Evolutionary conservation across 2,888 invertebrate genomes (phyloP), one percentile per base, ranked within the genome.

Genomic region (Polyommatus icarus): DNA sequence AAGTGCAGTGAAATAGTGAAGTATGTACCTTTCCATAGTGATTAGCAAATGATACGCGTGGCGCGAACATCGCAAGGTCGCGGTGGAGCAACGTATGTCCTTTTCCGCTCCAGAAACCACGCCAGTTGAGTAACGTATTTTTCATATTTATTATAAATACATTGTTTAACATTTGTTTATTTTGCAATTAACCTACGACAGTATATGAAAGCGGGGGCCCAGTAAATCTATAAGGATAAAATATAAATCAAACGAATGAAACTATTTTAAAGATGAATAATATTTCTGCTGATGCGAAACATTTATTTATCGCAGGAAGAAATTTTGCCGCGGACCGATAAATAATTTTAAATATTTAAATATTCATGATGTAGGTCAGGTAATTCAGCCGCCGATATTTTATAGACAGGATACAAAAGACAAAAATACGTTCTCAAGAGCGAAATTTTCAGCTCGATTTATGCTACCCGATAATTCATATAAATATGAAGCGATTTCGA

Each of bases 51-150:
- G n/a, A 79, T 77, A 77, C 59, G 78, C 75, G 71, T 76, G 75
- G 78, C 71, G 80, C 78, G 75, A 78, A 72, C 79, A 79, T 80
- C 80, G 82, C 92, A 93, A 92, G 92, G 92, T 92, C 89, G 87
- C 82, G 82, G 84, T 93, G 91, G 84, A 83, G 91, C 89, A 92
- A 92, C 87, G 82, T 82, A 84, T 84, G 90, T 89, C 89, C 91
- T 90, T 93, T 93, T 93, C 88, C 92, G 93, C 93, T 93, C 93
- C 89, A 92, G 92, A 93, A 91, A 93, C 87, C 84, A 80, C 87
- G 82, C 76, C 84, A 85, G 87, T 93, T 92, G 90, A 89, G 93
- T 91, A 93, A 93, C 54, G 80, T 77, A 59, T 77, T 73, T 71
- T 79, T 78, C 79, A 78, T 54, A 77, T 71, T 59, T 73, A 73